Base-by-base conservation (phyloP, 30 jellyfish, hydroid and myxozoan genomes). In the Turritopsis rubra region DNA sequence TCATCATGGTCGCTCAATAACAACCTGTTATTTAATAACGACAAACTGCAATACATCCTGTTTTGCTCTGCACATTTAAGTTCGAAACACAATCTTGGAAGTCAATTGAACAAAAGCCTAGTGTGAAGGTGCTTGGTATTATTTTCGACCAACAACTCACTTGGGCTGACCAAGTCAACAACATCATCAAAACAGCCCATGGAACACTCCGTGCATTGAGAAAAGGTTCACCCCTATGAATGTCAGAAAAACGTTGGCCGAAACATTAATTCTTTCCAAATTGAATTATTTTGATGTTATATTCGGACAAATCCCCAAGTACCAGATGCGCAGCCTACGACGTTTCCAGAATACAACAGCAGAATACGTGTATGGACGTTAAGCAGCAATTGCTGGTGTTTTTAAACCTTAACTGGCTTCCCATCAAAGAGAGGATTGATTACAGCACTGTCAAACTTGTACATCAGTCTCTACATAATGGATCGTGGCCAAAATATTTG, bases 171-270 rank as follows among this genome's bases (percentile, higher is more conserved):
- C 82, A 74, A 74, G 82, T 74, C 24, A 74, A 74, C 65, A 26
- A 29, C 24, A 19, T 72, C 54, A 74, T 74, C 54, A 74, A 30
- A 74, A 16, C 82, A 16, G 5, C 82, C 13, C 65, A 74, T 74
- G 82, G 82, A 0, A 74, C 82, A 8, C 65, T 74, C 17, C 82
- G 82, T 74, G 82, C 82, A n/a, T 52, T 74, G 41, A 0, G 82
- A 74, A 74, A 74, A 74, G 82, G 41, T 74, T 26, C 41, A 74
- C 82, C 13, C 82, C 82, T 74, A 24, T 24, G 54, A 20, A 27
- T 74, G 82, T 23, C 71, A 0, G 82, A n/a, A 23, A 74, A 30
- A n/a, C 76, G 29, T 25, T 66, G 29, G 27, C 76, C 8, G 76
- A 66, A 13, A 18, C 76, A 66, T 25, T 66, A 9, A 17, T 66